phyloP scores from a whole-genome alignment of 2,113 vertebrate genomes.

The Meleagris gallopavo region DNA sequence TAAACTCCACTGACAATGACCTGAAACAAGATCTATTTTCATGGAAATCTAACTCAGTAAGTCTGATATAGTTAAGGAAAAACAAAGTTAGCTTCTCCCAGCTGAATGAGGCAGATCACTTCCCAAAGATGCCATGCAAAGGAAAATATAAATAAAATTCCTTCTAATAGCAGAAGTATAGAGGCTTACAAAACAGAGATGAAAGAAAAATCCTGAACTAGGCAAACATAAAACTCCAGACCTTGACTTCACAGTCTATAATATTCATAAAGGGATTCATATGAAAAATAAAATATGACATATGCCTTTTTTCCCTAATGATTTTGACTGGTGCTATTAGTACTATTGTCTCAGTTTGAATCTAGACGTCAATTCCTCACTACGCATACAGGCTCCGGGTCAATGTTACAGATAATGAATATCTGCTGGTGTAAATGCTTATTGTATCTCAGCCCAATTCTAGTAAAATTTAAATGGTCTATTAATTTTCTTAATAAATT shows the following conservation, averaged over 20 bases:
- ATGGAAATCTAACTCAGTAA: not conserved
- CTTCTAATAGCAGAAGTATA: not conserved
- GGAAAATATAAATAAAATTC: not conserved
- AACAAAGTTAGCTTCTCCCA: not conserved
- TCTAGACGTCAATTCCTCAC: constrained; percentile 73
- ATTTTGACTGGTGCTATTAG: not conserved
- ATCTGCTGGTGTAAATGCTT: constrained; percentile 71
- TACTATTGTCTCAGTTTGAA: constrained; percentile 5
- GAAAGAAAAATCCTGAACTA: not conserved
- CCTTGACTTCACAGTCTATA: not conserved
- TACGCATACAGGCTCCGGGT: constrained; percentile 58
- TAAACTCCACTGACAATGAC: not conserved
- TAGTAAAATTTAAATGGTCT: constrained; percentile 82
- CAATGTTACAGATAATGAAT: constrained; percentile 75
- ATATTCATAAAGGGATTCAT: not conserved
- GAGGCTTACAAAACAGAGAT: not conserved
- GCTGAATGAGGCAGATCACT: not conserved
- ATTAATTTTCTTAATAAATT: constrained; percentile 86
- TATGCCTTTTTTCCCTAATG: not conserved
- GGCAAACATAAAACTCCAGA: not conserved
- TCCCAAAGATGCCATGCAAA: not conserved
- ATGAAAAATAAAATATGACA: constrained; percentile 32
- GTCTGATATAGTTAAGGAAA: not conserved
- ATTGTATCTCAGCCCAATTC: constrained; percentile 77
- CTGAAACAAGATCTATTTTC: not conserved